These are phyloP conservation scores for Lottia gigantea DNA, from an alignment of 2,888 invertebrate genomes.

Conservation along the genomic window DNA sequence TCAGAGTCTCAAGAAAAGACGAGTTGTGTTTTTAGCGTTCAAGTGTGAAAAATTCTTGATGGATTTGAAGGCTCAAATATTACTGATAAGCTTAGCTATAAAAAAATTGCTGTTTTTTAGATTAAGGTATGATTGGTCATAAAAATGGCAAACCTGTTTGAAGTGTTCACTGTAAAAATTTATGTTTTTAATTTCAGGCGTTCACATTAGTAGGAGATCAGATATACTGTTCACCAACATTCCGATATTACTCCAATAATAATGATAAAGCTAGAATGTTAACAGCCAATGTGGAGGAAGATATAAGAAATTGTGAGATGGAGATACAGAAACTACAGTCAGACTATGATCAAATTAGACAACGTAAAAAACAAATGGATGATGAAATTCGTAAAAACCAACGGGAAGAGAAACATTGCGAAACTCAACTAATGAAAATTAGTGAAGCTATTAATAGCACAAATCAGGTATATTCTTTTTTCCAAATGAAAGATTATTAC, in stretches of 20 bases:
- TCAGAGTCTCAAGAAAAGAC: too few relatives aligned
- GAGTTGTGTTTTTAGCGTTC: too few relatives aligned
- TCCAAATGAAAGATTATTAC: too few relatives aligned
- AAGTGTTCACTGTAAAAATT: too few relatives aligned
- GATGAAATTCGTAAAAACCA: constrained; percentile 43
- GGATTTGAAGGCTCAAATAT: too few relatives aligned
- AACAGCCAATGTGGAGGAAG: constrained; percentile 60
- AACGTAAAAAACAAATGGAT: constrained; percentile 31
- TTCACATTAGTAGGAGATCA: constrained; percentile 62
- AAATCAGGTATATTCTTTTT: neutral
- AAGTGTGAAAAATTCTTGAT: too few relatives aligned
- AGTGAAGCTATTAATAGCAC: constrained; percentile 40
- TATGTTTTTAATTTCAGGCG: constrained; percentile 45
- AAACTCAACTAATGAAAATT: constrained; percentile 55
- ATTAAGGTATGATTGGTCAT: too few relatives aligned
- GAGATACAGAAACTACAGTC: constrained; percentile 25
- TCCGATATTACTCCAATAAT: constrained; percentile 60
- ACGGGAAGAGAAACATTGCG: constrained; percentile 44
- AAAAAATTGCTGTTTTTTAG: too few relatives aligned
- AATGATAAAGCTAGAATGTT: constrained; percentile 49
- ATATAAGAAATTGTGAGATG: constrained; percentile 42
- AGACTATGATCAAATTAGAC: constrained; percentile 24
- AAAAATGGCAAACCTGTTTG: too few relatives aligned
- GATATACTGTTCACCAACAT: constrained; percentile 54
- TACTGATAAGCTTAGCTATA: too few relatives aligned